Evolutionary conservation across 2,888 invertebrate genomes (phyloP).

Genomic region (Adineta ricciae): DNA sequence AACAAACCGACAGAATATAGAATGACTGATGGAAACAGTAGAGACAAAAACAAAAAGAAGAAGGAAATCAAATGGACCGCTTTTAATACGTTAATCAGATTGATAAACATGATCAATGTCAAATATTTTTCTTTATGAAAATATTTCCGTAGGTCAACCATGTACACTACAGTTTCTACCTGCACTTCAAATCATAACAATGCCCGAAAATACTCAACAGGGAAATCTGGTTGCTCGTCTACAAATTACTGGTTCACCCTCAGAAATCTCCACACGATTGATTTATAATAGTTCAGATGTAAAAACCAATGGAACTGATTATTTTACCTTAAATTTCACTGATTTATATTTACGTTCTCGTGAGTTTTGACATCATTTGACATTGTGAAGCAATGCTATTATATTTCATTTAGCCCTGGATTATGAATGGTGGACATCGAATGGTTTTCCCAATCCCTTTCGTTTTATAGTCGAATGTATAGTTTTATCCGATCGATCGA

Average conservation of each 20-base stretch:
- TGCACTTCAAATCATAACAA: background rate
- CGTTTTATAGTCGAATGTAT: conserved; percentile 12
- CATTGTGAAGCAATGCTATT: background rate
- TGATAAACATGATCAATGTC: background rate
- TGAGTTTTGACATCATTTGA: background rate
- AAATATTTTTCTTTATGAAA: background rate
- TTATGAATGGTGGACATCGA: conserved; percentile 20
- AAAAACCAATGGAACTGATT: conserved; percentile 20
- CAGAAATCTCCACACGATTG: background rate
- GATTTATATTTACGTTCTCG: background rate
- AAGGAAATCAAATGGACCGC: background rate
- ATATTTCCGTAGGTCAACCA: background rate
- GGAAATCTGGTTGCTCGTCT: conserved; percentile 5
- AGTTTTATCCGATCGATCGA: background rate
- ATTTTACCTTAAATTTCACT: conserved; percentile 1
- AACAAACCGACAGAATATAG: background rate
- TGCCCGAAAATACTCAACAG: background rate
- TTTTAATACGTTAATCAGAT: background rate
- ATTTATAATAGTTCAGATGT: background rate
- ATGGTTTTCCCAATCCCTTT: conserved; percentile 3
- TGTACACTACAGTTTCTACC: conserved; percentile 16
- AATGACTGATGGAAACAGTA: background rate
- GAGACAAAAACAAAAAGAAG: too few relatives aligned
- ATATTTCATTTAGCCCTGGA: conserved; percentile 5
- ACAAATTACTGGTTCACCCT: background rate